Evolutionary conservation across 2,888 invertebrate genomes (phyloP), one percentile per base, ranked within the genome.

Genomic region (Gortyna flavago): DNA sequence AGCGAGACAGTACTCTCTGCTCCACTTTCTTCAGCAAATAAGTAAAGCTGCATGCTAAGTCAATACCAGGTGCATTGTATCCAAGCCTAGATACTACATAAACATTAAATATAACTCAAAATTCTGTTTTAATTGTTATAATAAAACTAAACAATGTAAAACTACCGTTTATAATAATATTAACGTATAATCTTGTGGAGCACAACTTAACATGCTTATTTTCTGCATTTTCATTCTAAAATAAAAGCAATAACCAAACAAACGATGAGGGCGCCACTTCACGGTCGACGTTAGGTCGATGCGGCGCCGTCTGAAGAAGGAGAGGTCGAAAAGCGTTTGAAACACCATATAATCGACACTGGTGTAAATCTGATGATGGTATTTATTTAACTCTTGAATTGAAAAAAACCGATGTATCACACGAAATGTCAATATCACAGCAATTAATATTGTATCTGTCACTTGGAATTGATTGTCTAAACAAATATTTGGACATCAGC

Each of bases 1-100:
- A 72, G 44, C 25, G 48, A 64, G 38, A 57, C 61, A 35, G 38
- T 29, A 29, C 35, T 61, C 68, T 71, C 80, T 81, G 80, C 62
- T 81, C 81, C 32, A 82, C 74, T 80, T 82, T 82, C 51, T 70
- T 81, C n/a, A 41, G 62, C 57, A 62, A 85, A 80, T 66, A 85
- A 70, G 18, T 48, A n/a, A 70, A 61, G 66, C 74, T 59, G 69
- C 79, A 61, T 72, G 68, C 68, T 71, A 84, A 62, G 59, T 81
- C 64, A 65, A 78, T 29, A 81, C 29, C 66, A 29, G 64, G 16
- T 69, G 68, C 80, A 79, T 48, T 61, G 80, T 69, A 57, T 54
- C 29, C 9, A 21, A 5, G 29, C 13, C 29, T 32, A 38, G 21
- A 21, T 35, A 62, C 21, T 41, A 16, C 7, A 16, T 25, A 2